Conservation (phyloP, 2,113 vertebrate genomes). For the Cygnus buccinator region DNA sequence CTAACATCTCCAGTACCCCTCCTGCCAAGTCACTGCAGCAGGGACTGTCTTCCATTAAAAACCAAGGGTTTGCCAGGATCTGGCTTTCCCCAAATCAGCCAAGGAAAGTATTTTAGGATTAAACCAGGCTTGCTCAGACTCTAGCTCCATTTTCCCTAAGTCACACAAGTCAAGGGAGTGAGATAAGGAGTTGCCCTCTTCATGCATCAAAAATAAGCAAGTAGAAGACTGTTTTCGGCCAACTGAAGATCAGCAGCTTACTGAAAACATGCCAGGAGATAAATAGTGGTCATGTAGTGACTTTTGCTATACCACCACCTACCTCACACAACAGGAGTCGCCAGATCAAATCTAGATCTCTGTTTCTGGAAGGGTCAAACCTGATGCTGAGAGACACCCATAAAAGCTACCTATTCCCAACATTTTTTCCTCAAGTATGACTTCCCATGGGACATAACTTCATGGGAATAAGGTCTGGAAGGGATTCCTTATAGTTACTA, state of each 20-base stretch:
- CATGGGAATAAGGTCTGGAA: not conserved
- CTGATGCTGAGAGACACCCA: not conserved
- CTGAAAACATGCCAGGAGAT: not conserved
- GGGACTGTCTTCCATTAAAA: not conserved
- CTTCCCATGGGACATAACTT: not conserved
- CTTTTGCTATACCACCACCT: not conserved
- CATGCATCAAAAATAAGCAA: not conserved
- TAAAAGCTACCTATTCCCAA: not conserved
- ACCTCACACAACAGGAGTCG: not conserved
- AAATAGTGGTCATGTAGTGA: no score
- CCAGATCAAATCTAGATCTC: not conserved
- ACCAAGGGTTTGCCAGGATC: not conserved
- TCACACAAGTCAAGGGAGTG: not conserved
- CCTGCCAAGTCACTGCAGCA: not conserved
- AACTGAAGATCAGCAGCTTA: not conserved
- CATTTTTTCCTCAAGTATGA: not conserved
- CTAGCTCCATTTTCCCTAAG: not conserved
- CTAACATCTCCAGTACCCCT: not conserved
- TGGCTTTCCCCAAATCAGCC: not conserved
- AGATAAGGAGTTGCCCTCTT: not conserved
- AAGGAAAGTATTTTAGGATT: not conserved
- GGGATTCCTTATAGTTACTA: not conserved
- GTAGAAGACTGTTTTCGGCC: not conserved
- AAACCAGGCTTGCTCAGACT: not conserved
- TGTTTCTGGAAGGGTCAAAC: not conserved